Evolutionary conservation across 2,113 vertebrate genomes (phyloP).

Genomic region (Gadus macrocephalus): DNA sequence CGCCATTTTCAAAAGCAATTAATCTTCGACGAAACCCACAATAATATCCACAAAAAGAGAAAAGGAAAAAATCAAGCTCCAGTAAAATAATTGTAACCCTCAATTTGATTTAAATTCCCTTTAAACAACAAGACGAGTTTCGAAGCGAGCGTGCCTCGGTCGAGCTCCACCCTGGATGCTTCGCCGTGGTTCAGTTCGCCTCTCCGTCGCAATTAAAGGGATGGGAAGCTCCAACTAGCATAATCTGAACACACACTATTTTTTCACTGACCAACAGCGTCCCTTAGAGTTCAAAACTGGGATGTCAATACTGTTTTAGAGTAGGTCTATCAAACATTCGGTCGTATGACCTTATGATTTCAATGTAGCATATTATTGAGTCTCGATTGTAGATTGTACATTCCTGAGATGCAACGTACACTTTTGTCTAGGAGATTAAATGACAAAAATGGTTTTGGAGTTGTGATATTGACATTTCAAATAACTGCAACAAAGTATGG

Average conservation of each 20-base stretch:
- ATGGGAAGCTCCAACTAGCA: neutral
- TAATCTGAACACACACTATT: neutral
- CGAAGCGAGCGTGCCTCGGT: neutral
- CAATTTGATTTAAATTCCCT: neutral
- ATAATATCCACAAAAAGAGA: neutral
- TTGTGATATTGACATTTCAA: too few species aligned
- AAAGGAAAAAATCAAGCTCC: neutral
- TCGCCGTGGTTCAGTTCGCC: neutral
- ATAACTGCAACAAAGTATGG: too few species aligned
- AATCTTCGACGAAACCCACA: neutral
- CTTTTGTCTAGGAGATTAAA: too few species aligned
- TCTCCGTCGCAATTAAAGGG: neutral
- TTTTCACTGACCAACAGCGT: constrained; percentile 47
- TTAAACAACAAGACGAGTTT: neutral
- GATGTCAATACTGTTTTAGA: constrained; percentile 6
- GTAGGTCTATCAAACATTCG: too few species aligned
- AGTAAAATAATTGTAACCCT: too few species aligned
- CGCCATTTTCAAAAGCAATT: neutral
- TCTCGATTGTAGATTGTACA: too few species aligned
- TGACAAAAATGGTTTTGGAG: too few species aligned
- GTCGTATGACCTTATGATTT: too few species aligned
- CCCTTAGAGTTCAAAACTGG: constrained; percentile 37
- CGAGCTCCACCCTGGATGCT: neutral
- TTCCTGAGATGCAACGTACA: too few species aligned
- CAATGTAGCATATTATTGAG: too few species aligned